A percentile compares a stretch with the other conserved stretches of the same genome.
phyloP scores from a whole-genome alignment of 1,140 invertebrate genomes.

The Micrasema minimum region DNA sequence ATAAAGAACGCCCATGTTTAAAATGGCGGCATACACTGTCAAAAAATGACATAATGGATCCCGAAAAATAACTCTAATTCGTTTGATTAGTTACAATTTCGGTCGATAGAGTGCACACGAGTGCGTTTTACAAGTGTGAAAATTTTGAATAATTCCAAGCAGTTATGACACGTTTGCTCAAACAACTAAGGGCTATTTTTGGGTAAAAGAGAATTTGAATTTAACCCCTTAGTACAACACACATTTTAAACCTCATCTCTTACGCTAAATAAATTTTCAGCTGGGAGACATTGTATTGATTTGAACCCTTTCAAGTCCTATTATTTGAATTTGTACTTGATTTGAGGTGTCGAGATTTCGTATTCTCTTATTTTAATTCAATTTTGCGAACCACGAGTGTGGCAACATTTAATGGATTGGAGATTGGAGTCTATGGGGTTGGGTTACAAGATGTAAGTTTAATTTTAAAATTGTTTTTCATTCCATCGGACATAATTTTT shows the following conservation, averaged over 20 bases:
- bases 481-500: background rate
- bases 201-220: background rate
- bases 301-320: slow-evolving; percentile 41
- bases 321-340: slow-evolving; percentile 50
- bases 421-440: background rate
- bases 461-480: slow-evolving; percentile 3
- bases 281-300: slow-evolving; percentile 41
- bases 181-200: background rate
- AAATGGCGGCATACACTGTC: slow-evolving; percentile 23
- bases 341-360: slow-evolving; percentile 42
- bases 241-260: slow-evolving; percentile 49
- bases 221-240: slow-evolving; percentile 38
- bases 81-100: slow-evolving; percentile 44
- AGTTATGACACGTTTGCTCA: background rate
- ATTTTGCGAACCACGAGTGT: slow-evolving; percentile 33
- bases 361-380: slow-evolving; percentile 37
- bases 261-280: slow-evolving; percentile 54
- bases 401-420: slow-evolving; percentile 41
- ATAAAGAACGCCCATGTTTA: slow-evolving; percentile 30
- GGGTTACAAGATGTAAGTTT: background rate
- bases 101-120: slow-evolving; percentile 31
- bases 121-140: slow-evolving; percentile 4
- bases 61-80: slow-evolving; percentile 26
- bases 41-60: slow-evolving; percentile 40
- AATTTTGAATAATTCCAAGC: background rate